phyloP scores from a whole-genome alignment of 35 echinoderm and acorn worm genomes.

The Apostichopus parvimensis region DNA sequence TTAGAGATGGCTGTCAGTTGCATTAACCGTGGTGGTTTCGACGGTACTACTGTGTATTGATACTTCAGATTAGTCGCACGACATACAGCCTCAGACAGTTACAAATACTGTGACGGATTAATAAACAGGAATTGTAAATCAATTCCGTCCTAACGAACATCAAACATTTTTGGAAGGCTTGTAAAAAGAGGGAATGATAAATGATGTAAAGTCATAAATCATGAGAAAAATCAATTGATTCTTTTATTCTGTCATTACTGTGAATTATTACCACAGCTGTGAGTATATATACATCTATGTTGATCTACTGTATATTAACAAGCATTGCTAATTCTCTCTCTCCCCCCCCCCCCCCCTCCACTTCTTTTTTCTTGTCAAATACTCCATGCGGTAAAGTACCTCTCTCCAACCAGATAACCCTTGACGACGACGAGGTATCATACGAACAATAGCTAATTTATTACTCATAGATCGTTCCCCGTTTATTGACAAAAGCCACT shows the following conservation, averaged over 20 bases:
- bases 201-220: not conserved
- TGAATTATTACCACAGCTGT: constrained; percentile 8
- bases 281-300: not conserved
- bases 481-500: not conserved
- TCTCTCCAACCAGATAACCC: not conserved
- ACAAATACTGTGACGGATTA: not conserved
- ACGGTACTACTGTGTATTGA: not conserved
- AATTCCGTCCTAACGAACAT: not conserved
- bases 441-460: constrained; percentile 5
- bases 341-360: no score
- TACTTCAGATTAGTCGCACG: not conserved
- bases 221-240: not conserved
- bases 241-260: not conserved
- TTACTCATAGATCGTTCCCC: not conserved
- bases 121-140: not conserved
- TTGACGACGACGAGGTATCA: not conserved
- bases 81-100: not conserved
- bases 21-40: not conserved
- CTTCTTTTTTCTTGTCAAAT: not conserved
- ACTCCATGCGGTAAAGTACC: not conserved
- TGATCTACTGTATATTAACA: not conserved
- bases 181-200: not conserved
- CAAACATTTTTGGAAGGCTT: not conserved
- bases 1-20: not conserved
- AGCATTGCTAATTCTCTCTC: not conserved